Base-by-base conservation (phyloP, 30 jellyfish, hydroid and myxozoan genomes). In the Aurelia coerulea region DNA sequence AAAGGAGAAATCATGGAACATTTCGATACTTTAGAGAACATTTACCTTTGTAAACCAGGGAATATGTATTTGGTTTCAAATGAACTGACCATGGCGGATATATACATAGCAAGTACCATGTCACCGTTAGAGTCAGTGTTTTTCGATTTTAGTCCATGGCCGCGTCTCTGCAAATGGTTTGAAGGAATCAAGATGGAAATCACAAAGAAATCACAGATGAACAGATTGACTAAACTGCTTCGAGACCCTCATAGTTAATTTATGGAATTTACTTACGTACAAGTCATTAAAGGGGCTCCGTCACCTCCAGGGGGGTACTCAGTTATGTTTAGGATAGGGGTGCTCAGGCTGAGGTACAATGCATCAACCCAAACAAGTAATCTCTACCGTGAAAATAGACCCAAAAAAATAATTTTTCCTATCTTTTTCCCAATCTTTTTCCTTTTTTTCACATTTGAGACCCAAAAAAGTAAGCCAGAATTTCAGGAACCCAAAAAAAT, bases 141-240 rank as follows among this genome's bases (percentile, higher is more conserved):
- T 41, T 84, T 84, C 68, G 93, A 84, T 37, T 84, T 84, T 63
- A 65, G 83, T 39, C 88, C 93, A 9, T 84, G 93, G 93, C 93
- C 93, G 0, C 52, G 62, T 23, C 76, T 84, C 11, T 84, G 93
- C 70, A 84, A 74, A 63, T 84, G 93, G 93, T 73, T 74, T 51
- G 93, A 84, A 75, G 63, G 65, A 66, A 42, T 73, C 4, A 84
- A 84, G 59, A 49, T 80, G 14, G 92, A 53, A 17, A 83, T 83
- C 34, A 49, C 79, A 5, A 53, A 73, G 56, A 60, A 67, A 2
- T 70, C 92, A 12, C 92, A 83, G 50, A 56, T 58, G n/a, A 83
- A 60, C 64, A 53, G 53, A 33, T 41, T 70, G 59, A 49, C 71
- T 10, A 69, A 51, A 35, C 29, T 83, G 60, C 32, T 79, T 31